Conservation (phyloP, 2,888 invertebrate species). For the Tinea semifulvella region DNA sequence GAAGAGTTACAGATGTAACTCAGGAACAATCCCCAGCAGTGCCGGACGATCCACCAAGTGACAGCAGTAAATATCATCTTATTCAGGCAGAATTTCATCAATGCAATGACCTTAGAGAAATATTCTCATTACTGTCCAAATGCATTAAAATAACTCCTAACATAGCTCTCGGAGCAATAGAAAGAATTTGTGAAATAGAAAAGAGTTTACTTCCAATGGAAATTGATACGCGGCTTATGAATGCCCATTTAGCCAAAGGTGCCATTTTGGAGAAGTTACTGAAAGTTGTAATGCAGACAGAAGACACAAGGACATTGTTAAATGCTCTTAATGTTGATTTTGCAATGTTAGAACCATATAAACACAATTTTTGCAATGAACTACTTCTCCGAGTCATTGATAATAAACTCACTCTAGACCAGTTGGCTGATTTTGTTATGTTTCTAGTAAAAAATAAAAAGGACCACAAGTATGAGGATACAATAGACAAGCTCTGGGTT, state of each 20-base stretch:
- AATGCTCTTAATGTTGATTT: slow-evolving; percentile 48
- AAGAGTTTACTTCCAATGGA: slow-evolving; percentile 29
- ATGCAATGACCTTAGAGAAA: slow-evolving; percentile 49
- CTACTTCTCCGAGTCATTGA: slow-evolving; percentile 68
- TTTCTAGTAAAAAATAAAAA: slow-evolving; percentile 57
- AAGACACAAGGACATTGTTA: slow-evolving; percentile 55
- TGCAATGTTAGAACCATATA: slow-evolving; percentile 46
- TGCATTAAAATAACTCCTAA: slow-evolving; percentile 60
- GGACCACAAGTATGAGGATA: slow-evolving; percentile 53
- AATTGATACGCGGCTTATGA: slow-evolving; percentile 30
- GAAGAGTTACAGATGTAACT: slow-evolving; percentile 51
- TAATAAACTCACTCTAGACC: slow-evolving; percentile 63
- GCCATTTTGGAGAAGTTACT: slow-evolving; percentile 55
- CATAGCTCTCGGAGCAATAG: slow-evolving; percentile 57
- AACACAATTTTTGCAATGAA: slow-evolving; percentile 69
- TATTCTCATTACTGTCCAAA: slow-evolving; percentile 53
- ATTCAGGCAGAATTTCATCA: slow-evolving; percentile 56
- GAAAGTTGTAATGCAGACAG: slow-evolving; percentile 50
- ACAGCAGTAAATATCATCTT: slow-evolving; percentile 41
- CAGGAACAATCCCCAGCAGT: slow-evolving; percentile 28
- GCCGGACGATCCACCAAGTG: slow-evolving; percentile 25
- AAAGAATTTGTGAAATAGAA: slow-evolving; percentile 53
- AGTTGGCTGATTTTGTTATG: slow-evolving; percentile 68
- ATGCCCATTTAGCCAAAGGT: slow-evolving; percentile 47
- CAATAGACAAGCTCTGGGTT: slow-evolving; percentile 73